Conservation (phyloP, 2,113 vertebrate species). For the Elaphurus davidianus region DNA sequence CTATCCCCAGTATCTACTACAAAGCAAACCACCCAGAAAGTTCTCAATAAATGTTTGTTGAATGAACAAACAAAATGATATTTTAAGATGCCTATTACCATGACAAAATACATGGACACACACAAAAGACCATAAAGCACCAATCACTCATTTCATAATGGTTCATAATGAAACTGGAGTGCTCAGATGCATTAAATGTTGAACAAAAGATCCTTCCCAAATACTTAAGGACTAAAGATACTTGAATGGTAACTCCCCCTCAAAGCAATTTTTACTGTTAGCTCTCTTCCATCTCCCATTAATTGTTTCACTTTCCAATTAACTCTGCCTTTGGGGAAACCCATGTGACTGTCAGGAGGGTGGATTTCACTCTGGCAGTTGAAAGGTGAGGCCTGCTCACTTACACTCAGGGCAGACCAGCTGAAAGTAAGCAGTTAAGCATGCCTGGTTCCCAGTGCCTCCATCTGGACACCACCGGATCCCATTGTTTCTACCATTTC, state of each 20-base stretch:
- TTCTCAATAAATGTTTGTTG: background rate
- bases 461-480: conserved; percentile 26
- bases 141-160: background rate
- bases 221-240: background rate
- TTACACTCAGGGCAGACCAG: conserved; percentile 38
- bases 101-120: background rate
- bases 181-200: background rate
- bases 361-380: conserved; percentile 38
- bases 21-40: background rate
- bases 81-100: background rate
- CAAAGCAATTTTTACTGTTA: background rate
- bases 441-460: background rate
- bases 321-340: conserved; percentile 40
- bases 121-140: background rate
- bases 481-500: conserved; percentile 17
- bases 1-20: background rate
- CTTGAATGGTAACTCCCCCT: conserved; percentile 10
- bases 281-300: background rate
- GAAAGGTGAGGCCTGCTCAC: conserved; percentile 5
- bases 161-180: background rate
- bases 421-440: conserved; percentile 41
- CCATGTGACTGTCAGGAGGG: background rate
- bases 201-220: background rate
- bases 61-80: conserved; percentile 7
- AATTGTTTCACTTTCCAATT: conserved; percentile 50